A percentile compares a stretch with the other conserved stretches of the same genome.
Conservation (phyloP, 2,113 vertebrate genomes). For the Salvelinus fontinalis region DNA sequence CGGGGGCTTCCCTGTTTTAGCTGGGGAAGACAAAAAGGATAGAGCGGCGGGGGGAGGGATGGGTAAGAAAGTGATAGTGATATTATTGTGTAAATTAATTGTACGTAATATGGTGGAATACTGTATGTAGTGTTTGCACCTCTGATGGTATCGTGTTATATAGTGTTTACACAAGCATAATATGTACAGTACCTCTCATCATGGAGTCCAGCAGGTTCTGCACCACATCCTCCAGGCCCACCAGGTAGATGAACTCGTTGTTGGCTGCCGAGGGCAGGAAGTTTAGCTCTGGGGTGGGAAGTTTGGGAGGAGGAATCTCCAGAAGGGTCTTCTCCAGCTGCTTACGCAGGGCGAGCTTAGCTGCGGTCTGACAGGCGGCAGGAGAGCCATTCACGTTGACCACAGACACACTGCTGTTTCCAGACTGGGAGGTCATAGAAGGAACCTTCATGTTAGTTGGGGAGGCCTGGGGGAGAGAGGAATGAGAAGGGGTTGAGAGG, state of each 20-base stretch:
- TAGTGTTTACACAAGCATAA: too few species aligned
- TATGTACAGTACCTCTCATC: slow-evolving; percentile 70
- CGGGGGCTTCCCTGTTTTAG: slow-evolving; percentile 59
- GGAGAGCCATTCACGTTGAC: slow-evolving; percentile 80
- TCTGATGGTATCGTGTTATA: too few species aligned
- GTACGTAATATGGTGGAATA: background rate
- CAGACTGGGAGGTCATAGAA: slow-evolving; percentile 63
- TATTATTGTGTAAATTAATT: too few species aligned
- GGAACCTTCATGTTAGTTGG: slow-evolving; percentile 82
- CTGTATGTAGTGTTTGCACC: too few species aligned
- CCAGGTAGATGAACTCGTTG: slow-evolving; percentile 96
- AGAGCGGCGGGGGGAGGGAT: background rate
- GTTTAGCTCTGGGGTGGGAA: slow-evolving; percentile 86
- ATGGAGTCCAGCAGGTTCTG: slow-evolving; percentile 91
- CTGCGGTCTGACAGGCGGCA: slow-evolving; percentile 88
- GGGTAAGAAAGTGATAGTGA: background rate
- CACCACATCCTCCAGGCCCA: slow-evolving; percentile 95
- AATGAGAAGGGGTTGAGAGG: slow-evolving; percentile 3
- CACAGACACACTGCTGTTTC: slow-evolving; percentile 62
- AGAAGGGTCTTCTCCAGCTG: slow-evolving; percentile 95
- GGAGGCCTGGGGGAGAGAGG: slow-evolving; percentile 69
- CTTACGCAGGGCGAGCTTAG: slow-evolving; percentile 91
- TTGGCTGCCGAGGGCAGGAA: slow-evolving; percentile 96
- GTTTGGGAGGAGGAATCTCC: slow-evolving; percentile 94
- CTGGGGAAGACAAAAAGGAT: slow-evolving; percentile 24